Evolutionary conservation across 2,797 vertebrate genomes (phyloP).

Genomic region (Cyclopterus lumpus): DNA sequence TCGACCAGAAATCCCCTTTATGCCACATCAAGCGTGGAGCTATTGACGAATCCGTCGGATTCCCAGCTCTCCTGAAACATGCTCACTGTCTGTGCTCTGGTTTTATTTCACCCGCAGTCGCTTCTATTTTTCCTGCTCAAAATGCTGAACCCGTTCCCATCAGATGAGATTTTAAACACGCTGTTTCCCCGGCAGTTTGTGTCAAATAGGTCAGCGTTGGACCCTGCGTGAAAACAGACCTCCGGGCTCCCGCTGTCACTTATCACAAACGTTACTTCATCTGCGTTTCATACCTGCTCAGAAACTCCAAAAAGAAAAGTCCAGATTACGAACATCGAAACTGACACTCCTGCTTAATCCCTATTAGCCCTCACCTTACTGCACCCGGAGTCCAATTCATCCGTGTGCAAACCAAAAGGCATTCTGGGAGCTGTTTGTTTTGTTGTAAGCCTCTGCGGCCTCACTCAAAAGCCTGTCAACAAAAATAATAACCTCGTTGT

Average conservation of each 20-base stretch:
- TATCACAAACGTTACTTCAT: conserved; percentile 51
- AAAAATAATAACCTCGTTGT: conserved; percentile 43
- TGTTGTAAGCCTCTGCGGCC: conserved; percentile 27
- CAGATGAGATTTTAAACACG: conserved; percentile 37
- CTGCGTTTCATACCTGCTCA: conserved; percentile 62
- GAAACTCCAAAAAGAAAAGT: conserved; percentile 63
- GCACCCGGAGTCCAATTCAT: conserved; percentile 59
- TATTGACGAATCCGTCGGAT: conserved; percentile 42
- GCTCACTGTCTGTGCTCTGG: neutral
- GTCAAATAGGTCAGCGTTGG: conserved; percentile 37
- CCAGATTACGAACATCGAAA: conserved; percentile 69
- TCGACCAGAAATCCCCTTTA: conserved; percentile 74
- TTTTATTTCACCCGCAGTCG: neutral
- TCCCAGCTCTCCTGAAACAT: conserved; percentile 25
- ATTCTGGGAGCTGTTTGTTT: conserved; percentile 67
- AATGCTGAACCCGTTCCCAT: neutral
- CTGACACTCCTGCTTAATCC: conserved; percentile 78
- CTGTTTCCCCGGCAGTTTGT: conserved; percentile 6
- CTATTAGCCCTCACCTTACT: conserved; percentile 71
- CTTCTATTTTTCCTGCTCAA: neutral
- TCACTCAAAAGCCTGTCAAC: conserved; percentile 23
- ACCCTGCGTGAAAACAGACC: conserved; percentile 57
- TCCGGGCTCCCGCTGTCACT: conserved; percentile 47
- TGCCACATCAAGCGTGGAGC: conserved; percentile 53
- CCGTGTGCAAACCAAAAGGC: conserved; percentile 54